A percentile compares a stretch with the other conserved stretches of the same genome.
phyloP scores from a whole-genome alignment of 1,140 invertebrate genomes.

The Heliconius nattereri region DNA sequence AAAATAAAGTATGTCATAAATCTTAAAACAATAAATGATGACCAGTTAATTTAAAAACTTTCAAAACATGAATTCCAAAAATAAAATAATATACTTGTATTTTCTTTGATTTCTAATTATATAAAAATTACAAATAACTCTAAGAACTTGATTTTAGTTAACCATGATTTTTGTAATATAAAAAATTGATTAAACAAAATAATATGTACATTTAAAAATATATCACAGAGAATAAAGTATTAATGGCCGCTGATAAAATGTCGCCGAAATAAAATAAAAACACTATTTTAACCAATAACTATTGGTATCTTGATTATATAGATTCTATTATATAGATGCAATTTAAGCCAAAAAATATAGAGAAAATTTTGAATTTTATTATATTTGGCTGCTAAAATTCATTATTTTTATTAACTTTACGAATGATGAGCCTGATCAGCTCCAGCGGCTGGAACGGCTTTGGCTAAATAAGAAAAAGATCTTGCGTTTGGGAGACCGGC shows the following conservation, averaged over 20 bases:
- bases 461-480: constrained; percentile 79
- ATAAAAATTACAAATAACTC: constrained; percentile 25
- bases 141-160: constrained; percentile 29
- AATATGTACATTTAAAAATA: constrained; percentile 57
- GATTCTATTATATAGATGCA: not conserved
- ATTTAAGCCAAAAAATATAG: not conserved
- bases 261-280: not conserved
- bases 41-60: constrained; percentile 42
- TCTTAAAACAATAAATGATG: not conserved
- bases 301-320: no score
- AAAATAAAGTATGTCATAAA: constrained; percentile 70
- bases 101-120: constrained; percentile 39
- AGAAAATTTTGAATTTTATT: no score
- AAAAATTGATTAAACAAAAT: constrained; percentile 54
- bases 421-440: constrained; percentile 69
- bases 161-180: constrained; percentile 65
- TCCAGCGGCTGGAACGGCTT: constrained; percentile 72
- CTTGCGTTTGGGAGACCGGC: constrained; percentile 82
- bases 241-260: not conserved
- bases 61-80: constrained; percentile 42
- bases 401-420: constrained; percentile 22
- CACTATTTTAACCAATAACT: not conserved
- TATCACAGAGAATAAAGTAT: constrained; percentile 26
- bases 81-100: constrained; percentile 37
- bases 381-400: no score